Percentiles rank a stretch among this genome's conserved stretches.
Evolutionary conservation across 2,797 vertebrate species (phyloP).

Genomic region (Rousettus madagascariensis): DNA sequence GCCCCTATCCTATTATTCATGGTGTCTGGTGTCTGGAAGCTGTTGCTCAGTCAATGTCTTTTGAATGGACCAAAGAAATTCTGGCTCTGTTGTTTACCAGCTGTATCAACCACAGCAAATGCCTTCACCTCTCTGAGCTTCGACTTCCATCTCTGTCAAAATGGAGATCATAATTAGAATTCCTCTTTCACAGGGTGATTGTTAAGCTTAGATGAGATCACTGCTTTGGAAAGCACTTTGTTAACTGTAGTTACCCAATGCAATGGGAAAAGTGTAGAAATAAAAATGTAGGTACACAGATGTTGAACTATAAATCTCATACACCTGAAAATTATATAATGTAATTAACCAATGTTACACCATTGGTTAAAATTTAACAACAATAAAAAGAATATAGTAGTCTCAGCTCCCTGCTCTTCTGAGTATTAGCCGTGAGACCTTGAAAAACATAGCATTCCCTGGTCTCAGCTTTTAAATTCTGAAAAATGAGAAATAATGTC

Average conservation of each 20-base stretch:
- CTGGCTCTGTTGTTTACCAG: background rate
- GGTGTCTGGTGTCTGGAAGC: background rate
- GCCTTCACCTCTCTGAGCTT: background rate
- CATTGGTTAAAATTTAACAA: background rate
- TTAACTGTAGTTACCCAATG: background rate
- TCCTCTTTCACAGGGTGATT: background rate
- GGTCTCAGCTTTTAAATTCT: background rate
- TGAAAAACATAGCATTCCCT: background rate
- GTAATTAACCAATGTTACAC: background rate
- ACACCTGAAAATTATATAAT: background rate
- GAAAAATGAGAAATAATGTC: background rate
- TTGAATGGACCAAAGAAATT: background rate
- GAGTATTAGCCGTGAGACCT: background rate
- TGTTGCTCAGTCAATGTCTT: background rate
- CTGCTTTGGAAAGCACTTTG: background rate
- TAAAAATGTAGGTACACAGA: background rate
- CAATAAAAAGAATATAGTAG: background rate
- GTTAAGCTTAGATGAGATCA: background rate
- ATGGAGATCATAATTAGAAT: background rate
- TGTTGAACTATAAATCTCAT: background rate
- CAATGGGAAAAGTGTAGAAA: background rate
- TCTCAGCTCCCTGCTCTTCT: background rate
- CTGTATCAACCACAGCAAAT: background rate
- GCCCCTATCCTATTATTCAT: background rate
- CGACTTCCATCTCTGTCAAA: conserved; percentile 25